Percentiles rank a stretch among this genome's conserved stretches.
These are phyloP conservation scores for Phlogophora meticulosa DNA, from an alignment of 2,888 invertebrate species.

Conservation along the genomic window DNA sequence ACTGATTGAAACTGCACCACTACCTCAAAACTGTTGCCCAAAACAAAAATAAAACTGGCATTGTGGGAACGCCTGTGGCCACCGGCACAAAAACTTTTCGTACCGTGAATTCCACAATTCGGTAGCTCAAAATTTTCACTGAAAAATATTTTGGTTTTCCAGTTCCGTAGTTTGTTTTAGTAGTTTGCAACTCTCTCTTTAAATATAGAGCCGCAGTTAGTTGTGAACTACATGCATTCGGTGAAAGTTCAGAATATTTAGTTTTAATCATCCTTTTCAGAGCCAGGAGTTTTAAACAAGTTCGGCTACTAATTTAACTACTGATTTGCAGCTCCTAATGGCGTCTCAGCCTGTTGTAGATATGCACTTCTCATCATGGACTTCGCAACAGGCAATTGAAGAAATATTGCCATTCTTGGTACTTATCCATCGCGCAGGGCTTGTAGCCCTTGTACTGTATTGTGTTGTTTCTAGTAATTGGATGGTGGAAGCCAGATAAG, in stretches of 20 bases:
- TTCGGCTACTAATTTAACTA: background rate
- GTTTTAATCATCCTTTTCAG: slow-evolving; percentile 8
- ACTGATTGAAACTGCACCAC: slow-evolving; percentile 23
- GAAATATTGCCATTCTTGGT: background rate
- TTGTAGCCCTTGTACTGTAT: too few relatives aligned
- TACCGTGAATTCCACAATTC: slow-evolving; percentile 33
- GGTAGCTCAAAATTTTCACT: slow-evolving; percentile 19
- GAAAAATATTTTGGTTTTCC: slow-evolving; percentile 37
- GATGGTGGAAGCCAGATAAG: too few relatives aligned
- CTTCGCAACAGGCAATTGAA: background rate
- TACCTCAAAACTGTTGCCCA: slow-evolving; percentile 22
- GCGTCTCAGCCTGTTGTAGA: background rate
- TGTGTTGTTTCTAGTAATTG: too few relatives aligned
- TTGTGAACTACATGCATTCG: slow-evolving; percentile 24
- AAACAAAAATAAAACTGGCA: slow-evolving; percentile 34
- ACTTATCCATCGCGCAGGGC: too few relatives aligned
- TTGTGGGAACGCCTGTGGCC: slow-evolving; percentile 1
- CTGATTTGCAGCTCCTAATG: background rate
- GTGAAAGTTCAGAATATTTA: slow-evolving; percentile 15
- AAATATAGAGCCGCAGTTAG: slow-evolving; percentile 27
- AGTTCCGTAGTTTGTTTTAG: slow-evolving; percentile 38
- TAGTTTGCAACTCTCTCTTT: slow-evolving; percentile 32
- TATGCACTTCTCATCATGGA: background rate
- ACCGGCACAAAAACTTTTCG: slow-evolving; percentile 27
- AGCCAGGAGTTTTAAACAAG: slow-evolving; percentile 1